Percentiles rank a stretch among this genome's conserved stretches.
Conservation (phyloP, 1,140 invertebrate genomes). For the Aphidius gifuensis region DNA sequence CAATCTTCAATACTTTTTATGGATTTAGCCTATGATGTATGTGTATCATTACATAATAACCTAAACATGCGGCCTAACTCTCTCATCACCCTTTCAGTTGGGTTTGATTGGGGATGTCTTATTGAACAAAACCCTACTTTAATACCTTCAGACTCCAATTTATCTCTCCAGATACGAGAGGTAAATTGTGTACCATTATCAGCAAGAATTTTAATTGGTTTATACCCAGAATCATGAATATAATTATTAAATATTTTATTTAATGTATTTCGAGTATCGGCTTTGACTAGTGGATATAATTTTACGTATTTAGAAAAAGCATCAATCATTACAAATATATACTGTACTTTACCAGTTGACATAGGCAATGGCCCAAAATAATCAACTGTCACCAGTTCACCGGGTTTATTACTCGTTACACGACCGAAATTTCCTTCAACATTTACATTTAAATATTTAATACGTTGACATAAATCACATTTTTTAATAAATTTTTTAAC, state of each 20-base stretch:
- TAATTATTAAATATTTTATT: conserved; percentile 22
- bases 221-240: conserved; percentile 9
- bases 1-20: conserved; percentile 15
- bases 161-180: conserved; percentile 8
- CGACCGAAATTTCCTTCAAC: conserved; percentile 18
- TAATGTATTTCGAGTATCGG: conserved; percentile 12
- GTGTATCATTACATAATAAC: conserved; percentile 17
- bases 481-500: conserved; percentile 18
- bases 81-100: conserved; percentile 22
- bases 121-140: conserved; percentile 18
- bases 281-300: conserved; percentile 23
- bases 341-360: conserved; percentile 23
- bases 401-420: conserved; percentile 10
- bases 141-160: conserved; percentile 12
- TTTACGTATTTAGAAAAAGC: conserved; percentile 27
- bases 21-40: conserved; percentile 22
- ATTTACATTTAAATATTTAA: conserved; percentile 20
- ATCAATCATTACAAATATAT: conserved; percentile 28
- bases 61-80: conserved; percentile 25
- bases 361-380: conserved; percentile 29
- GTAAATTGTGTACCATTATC: conserved; percentile 27
- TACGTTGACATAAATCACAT: conserved; percentile 28
- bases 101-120: conserved; percentile 22
- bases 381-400: conserved; percentile 26
- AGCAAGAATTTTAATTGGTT: conserved; percentile 17